phyloP scores from a whole-genome alignment of 2,113 vertebrate genomes.

The pig (Sus scrofa) region DNA sequence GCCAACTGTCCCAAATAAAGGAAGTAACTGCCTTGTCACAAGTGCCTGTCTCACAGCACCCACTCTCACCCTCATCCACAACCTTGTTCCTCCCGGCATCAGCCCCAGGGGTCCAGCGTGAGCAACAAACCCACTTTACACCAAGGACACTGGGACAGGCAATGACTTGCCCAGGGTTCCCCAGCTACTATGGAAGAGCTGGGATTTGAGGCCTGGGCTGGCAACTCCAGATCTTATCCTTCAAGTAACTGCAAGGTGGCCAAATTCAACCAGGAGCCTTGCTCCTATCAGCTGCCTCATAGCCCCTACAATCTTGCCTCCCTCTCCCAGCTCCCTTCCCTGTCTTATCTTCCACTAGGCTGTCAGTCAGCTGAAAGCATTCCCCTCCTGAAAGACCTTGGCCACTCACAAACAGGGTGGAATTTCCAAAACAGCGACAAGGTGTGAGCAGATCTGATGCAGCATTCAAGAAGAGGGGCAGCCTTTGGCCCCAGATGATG shows the following conservation, averaged over 20 bases:
- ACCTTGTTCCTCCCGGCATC: neutral
- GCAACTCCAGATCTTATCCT: neutral
- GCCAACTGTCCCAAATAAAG: neutral
- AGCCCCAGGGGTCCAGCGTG: neutral
- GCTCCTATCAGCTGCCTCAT: no score
- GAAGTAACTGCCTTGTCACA: neutral
- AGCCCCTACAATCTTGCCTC: neutral
- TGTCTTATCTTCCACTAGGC: neutral
- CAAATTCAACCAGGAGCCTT: neutral
- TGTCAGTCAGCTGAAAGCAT: neutral
- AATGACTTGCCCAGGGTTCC: neutral
- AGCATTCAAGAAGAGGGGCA: neutral
- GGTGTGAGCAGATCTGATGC: neutral
- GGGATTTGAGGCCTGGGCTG: neutral
- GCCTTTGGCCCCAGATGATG: neutral
- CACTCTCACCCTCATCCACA: neutral
- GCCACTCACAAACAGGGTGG: neutral
- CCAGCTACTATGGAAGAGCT: neutral
- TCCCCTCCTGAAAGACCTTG: neutral
- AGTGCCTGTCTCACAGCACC: neutral
- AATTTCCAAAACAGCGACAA: neutral
- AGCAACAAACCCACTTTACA: neutral
- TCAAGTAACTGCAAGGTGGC: neutral
- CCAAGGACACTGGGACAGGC: neutral
- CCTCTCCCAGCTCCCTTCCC: neutral